These are phyloP conservation scores for Enteromius trimaculatus DNA, from an alignment of 2,797 vertebrate genomes.

Conservation along the genomic window DNA sequence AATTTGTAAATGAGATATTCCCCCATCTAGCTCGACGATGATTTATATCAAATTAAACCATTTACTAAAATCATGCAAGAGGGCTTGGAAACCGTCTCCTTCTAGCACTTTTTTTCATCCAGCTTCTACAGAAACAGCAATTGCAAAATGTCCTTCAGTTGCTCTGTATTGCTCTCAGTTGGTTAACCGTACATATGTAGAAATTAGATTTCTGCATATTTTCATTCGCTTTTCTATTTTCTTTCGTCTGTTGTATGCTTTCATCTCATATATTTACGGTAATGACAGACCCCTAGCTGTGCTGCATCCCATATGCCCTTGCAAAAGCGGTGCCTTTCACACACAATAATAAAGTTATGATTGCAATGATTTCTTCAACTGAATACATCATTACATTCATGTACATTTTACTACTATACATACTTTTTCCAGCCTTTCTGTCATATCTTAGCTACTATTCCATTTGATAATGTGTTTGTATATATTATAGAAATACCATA, in stretches of 20 bases:
- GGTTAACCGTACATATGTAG: not conserved
- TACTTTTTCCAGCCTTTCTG: not conserved
- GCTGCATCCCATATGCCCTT: slow-evolving; percentile 11
- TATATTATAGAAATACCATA: not conserved
- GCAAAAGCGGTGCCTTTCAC: not conserved
- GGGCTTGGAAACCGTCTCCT: slow-evolving; percentile 40
- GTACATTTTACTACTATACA: not conserved
- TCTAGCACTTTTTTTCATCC: slow-evolving; percentile 15
- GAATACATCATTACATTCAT: slow-evolving; percentile 7
- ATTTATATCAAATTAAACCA: slow-evolving; percentile 75
- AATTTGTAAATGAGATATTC: slow-evolving; percentile 79
- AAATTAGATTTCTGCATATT: not conserved
- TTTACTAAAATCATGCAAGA: slow-evolving; percentile 71
- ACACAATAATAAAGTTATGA: slow-evolving; percentile 19
- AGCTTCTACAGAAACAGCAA: slow-evolving; percentile 21
- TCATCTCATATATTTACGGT: slow-evolving; percentile 15
- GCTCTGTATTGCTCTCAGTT: slow-evolving; percentile 37
- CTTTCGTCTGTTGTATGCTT: not conserved
- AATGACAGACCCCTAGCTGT: slow-evolving; percentile 20
- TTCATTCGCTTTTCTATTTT: not conserved
- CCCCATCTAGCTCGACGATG: slow-evolving; percentile 66
- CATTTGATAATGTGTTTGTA: not conserved
- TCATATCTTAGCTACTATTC: not conserved
- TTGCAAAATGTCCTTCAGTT: slow-evolving; percentile 2
- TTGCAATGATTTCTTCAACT: slow-evolving; percentile 13